Percentiles rank a stretch among this genome's conserved stretches.
These are phyloP conservation scores for Corythucha ciliata DNA, from an alignment of 2,888 invertebrate genomes.

Conservation along the genomic window DNA sequence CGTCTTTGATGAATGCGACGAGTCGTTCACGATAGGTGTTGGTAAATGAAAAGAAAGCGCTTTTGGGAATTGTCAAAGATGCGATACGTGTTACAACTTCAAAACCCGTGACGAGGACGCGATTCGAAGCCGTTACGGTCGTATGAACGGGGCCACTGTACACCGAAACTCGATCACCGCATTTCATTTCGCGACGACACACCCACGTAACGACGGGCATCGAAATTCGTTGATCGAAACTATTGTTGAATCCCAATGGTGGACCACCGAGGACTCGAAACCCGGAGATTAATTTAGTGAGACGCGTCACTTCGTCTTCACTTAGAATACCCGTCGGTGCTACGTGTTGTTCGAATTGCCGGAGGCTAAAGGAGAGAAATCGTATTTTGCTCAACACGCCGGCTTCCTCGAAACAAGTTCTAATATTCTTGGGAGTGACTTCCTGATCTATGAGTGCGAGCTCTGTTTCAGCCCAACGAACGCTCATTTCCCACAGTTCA, in stretches of 20 bases:
- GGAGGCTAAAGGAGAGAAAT: constrained; percentile 40
- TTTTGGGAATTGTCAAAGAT: constrained; percentile 6
- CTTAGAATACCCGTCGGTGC: constrained; percentile 42
- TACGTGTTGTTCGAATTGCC: constrained; percentile 43
- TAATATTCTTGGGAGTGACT: constrained; percentile 45
- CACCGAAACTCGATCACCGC: constrained; percentile 26
- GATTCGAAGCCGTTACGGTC: constrained; percentile 44
- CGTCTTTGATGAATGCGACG: constrained; percentile 36
- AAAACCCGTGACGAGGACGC: constrained; percentile 41
- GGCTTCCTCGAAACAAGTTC: constrained; percentile 43
- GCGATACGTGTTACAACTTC: constrained; percentile 40
- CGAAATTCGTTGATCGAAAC: constrained; percentile 38
- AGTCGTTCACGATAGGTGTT: constrained; percentile 20
- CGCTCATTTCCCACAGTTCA: constrained; percentile 47
- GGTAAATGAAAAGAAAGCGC: not conserved
- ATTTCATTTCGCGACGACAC: constrained; percentile 32
- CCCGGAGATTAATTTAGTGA: not conserved
- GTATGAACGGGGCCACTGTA: constrained; percentile 29
- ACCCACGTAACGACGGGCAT: constrained; percentile 43
- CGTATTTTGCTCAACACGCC: constrained; percentile 45
- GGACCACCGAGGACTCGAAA: constrained; percentile 32
- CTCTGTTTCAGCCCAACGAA: constrained; percentile 49
- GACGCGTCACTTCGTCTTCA: constrained; percentile 38
- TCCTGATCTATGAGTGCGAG: too few relatives aligned
- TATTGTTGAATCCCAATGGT: constrained; percentile 37